These are phyloP conservation scores for Cyprinodon brontotheroides DNA, from an alignment of 2,113 vertebrate genomes.

Conservation along the genomic window DNA sequence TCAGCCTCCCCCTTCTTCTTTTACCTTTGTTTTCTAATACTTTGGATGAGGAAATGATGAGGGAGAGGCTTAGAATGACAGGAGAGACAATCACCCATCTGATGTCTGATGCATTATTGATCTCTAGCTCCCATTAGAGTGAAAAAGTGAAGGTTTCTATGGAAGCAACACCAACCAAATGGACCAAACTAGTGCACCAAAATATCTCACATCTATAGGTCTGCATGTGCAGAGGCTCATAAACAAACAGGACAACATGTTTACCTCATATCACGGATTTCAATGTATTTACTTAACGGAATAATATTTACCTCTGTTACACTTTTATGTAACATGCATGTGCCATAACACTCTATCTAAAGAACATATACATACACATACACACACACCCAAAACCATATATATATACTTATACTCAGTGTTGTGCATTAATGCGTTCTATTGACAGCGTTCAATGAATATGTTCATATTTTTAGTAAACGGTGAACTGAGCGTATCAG, in stretches of 20 bases:
- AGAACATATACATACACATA: no score
- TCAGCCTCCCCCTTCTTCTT: conserved; percentile 32
- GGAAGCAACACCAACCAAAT: conserved; percentile 17
- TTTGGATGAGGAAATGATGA: conserved; percentile 50
- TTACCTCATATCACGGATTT: conserved; percentile 1
- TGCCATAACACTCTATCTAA: neutral
- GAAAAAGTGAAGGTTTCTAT: conserved; percentile 58
- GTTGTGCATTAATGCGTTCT: no score
- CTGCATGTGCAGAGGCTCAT: neutral
- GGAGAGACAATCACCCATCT: conserved; percentile 65
- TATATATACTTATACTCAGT: no score
- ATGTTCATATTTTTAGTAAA: no score
- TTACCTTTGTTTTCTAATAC: conserved; percentile 64
- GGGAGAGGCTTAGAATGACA: conserved; percentile 65
- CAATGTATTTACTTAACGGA: neutral
- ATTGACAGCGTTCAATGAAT: no score
- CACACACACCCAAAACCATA: no score
- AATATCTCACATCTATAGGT: conserved; percentile 9
- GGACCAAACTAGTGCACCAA: conserved; percentile 17
- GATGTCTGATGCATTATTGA: conserved; percentile 77
- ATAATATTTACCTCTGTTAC: conserved; percentile 14
- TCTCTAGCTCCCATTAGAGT: conserved; percentile 54
- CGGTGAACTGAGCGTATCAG: no score
- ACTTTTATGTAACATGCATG: neutral
- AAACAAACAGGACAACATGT: neutral